phyloP scores from a whole-genome alignment of 1,140 invertebrate genomes.

The Neodiprion lecontei region DNA sequence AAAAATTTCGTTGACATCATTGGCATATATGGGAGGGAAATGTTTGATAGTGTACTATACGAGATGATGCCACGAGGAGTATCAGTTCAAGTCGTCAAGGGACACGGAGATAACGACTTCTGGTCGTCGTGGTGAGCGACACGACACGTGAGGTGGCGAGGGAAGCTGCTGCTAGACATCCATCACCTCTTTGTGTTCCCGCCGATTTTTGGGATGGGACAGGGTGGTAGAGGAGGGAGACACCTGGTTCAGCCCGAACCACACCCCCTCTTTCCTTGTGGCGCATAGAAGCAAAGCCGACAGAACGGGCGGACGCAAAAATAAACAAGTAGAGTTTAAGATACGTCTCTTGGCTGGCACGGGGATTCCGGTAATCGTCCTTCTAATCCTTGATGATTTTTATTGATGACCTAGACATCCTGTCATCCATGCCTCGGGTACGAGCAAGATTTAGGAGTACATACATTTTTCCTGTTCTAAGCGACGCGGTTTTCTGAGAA shows the following conservation, averaged over 20 bases:
- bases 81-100: neutral
- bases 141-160: conserved; percentile 49
- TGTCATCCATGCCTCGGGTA: neutral
- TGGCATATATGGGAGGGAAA: neutral
- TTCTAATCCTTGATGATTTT: conserved; percentile 36
- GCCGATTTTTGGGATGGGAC: conserved; percentile 19
- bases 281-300: neutral
- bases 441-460: neutral
- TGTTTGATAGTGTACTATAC: neutral
- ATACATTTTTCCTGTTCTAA: too few species aligned
- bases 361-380: conserved; percentile 17
- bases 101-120: conserved; percentile 36
- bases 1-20: neutral
- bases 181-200: conserved; percentile 46
- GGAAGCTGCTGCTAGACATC: conserved; percentile 40
- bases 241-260: conserved; percentile 42
- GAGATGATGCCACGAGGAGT: too few species aligned
- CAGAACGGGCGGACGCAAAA: neutral
- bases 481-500: too few species aligned
- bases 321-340: neutral
- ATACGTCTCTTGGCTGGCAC: conserved; percentile 24
- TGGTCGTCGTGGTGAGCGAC: conserved; percentile 38
- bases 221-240: conserved; percentile 27
- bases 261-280: conserved; percentile 14
- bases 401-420: conserved; percentile 30